Evolutionary conservation across 2,797 vertebrate species (phyloP).

Genomic region (Sebastes nivosus): DNA sequence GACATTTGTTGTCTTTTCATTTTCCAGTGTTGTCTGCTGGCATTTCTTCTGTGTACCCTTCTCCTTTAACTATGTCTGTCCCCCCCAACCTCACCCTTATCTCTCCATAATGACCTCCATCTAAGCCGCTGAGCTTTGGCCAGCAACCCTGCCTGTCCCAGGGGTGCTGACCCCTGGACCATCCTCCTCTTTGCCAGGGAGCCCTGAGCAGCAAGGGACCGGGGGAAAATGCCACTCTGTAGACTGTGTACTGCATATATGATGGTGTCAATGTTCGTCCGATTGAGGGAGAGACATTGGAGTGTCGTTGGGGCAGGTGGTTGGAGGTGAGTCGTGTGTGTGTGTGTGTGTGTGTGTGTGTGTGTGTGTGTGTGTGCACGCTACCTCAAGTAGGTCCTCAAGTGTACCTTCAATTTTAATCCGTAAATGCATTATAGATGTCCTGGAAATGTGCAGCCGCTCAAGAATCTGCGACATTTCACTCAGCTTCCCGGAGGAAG

Average conservation of each 20-base stretch:
- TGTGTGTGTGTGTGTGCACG: neutral
- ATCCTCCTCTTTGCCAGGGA: constrained; percentile 58
- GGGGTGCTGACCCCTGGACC: constrained; percentile 53
- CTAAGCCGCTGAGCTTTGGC: constrained; percentile 45
- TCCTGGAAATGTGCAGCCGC: constrained; percentile 11
- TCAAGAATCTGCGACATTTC: constrained; percentile 32
- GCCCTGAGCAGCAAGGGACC: constrained; percentile 42
- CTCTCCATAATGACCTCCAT: constrained; percentile 60
- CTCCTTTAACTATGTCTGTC: constrained; percentile 47
- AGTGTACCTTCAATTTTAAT: constrained; percentile 41
- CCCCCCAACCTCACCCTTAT: constrained; percentile 6
- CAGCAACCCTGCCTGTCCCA: constrained; percentile 34
- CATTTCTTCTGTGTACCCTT: constrained; percentile 51
- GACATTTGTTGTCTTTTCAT: constrained; percentile 67
- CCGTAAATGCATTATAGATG: constrained; percentile 62
- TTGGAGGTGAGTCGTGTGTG: neutral
- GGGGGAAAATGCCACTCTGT: constrained; percentile 55
- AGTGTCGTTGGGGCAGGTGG: neutral
- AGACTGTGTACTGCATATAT: constrained; percentile 39
- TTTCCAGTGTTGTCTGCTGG: constrained; percentile 55
- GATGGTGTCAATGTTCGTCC: constrained; percentile 30
- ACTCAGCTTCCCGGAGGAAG: constrained; percentile 45
- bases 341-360: neutral
- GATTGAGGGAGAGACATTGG: constrained; percentile 15
- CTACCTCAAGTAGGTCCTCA: neutral